Percentiles rank a stretch among this genome's conserved stretches.
phyloP scores from a whole-genome alignment of 2,113 vertebrate genomes.

The Puffinus mauretanicus region DNA sequence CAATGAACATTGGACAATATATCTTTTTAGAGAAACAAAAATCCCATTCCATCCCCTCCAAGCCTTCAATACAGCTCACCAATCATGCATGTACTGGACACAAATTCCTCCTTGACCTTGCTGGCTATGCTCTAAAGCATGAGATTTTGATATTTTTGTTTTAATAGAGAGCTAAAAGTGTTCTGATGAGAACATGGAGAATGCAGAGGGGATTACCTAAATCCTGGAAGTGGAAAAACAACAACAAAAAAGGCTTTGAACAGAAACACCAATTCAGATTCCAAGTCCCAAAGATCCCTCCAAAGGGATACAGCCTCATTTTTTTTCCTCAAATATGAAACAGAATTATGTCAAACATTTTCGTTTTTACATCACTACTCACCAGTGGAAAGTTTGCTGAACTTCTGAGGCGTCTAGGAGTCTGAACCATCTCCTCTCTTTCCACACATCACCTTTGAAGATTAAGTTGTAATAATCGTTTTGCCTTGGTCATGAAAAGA shows the following conservation, averaged over 20 bases:
- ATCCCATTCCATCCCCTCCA: not conserved
- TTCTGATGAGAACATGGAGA: not conserved
- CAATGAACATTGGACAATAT: not conserved
- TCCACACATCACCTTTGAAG: not conserved
- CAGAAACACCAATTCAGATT: not conserved
- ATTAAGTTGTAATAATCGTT: not conserved
- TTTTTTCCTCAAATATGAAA: not conserved
- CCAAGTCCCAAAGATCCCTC: not conserved
- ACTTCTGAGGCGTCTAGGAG: not conserved
- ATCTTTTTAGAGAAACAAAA: not conserved
- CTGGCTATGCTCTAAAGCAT: not conserved
- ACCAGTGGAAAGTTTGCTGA: not conserved
- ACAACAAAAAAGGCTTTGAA: not conserved
- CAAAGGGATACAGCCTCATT: not conserved
- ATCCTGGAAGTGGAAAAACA: not conserved
- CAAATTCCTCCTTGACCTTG: not conserved
- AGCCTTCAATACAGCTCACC: not conserved
- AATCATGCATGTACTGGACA: not conserved
- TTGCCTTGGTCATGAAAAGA: not conserved
- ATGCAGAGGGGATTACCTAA: not conserved
- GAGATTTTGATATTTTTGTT: not conserved
- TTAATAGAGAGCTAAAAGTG: not conserved
- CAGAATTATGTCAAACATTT: not conserved
- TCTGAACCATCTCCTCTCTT: not conserved
- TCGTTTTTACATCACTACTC: not conserved